Conservation (phyloP, 2,797 vertebrate species). For the Aulostomus chinensis region DNA sequence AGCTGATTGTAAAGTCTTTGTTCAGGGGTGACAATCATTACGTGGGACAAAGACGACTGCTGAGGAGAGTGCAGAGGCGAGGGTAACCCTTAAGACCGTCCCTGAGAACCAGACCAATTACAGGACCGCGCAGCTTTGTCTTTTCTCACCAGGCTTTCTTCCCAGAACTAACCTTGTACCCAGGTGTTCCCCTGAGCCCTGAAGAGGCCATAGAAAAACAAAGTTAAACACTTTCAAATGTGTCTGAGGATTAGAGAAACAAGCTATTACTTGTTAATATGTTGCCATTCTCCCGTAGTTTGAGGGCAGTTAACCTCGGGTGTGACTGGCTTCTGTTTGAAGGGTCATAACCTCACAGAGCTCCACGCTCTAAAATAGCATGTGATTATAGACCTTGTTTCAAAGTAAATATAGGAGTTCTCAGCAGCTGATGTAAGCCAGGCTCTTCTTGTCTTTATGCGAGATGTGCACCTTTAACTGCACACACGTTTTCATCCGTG, state of each 20-base stretch:
- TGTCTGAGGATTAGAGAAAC: conserved; percentile 70
- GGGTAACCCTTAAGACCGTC: conserved; percentile 45
- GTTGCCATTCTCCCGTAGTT: conserved; percentile 74
- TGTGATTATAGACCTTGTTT: conserved; percentile 78
- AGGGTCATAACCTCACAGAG: conserved; percentile 75
- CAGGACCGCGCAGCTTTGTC: conserved; percentile 48
- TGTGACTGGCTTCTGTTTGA: conserved; percentile 76
- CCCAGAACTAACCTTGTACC: conserved; percentile 57
- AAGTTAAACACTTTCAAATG: conserved; percentile 80
- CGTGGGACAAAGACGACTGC: conserved; percentile 22
- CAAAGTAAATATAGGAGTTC: conserved; percentile 75
- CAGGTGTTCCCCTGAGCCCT: conserved; percentile 69
- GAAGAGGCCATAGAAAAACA: conserved; percentile 56
- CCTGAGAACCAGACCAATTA: conserved; percentile 59
- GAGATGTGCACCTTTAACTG: not conserved
- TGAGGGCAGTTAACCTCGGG: conserved; percentile 74
- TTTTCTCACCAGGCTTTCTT: conserved; percentile 41
- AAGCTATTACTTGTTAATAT: conserved; percentile 78
- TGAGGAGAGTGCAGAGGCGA: conserved; percentile 18
- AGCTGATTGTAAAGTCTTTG: conserved; percentile 50
- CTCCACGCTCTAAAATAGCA: conserved; percentile 73
- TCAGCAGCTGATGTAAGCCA: conserved; percentile 55
- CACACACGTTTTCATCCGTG: not conserved
- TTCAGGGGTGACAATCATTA: conserved; percentile 45
- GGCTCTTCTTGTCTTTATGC: conserved; percentile 19